Evolutionary conservation across 2,888 invertebrate species (phyloP).

Genomic region (Drosophila pegasa): DNA sequence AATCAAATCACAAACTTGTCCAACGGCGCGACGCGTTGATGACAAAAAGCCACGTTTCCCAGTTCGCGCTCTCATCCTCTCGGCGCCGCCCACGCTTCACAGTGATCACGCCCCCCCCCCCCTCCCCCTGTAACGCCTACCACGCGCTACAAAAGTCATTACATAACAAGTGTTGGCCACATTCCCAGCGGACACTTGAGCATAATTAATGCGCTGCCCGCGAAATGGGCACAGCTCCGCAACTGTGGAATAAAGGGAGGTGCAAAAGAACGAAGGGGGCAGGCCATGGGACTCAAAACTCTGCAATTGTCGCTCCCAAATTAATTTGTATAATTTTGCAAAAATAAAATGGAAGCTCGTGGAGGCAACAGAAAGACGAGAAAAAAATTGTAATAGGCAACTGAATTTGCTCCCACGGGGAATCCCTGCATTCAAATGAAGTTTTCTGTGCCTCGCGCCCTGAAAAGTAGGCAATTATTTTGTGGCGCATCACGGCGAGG

Average conservation of each 20-base stretch:
- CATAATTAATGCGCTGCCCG: conserved; percentile 76
- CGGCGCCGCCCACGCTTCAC: background rate
- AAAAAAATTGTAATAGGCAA: conserved; percentile 31
- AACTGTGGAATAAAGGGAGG: conserved; percentile 3
- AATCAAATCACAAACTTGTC: conserved; percentile 74
- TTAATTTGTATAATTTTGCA: conserved; percentile 76
- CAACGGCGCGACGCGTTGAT: conserved; percentile 51
- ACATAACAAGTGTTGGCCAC: conserved; percentile 79
- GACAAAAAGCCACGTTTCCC: conserved; percentile 34
- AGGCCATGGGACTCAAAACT: conserved; percentile 35
- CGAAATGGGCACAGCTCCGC: conserved; percentile 48
- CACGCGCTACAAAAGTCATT: conserved; percentile 73
- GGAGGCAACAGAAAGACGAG: background rate
- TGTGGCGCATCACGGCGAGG: conserved; percentile 53
- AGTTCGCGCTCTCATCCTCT: background rate
- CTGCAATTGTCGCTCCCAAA: conserved; percentile 77
- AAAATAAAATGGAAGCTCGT: conserved; percentile 17
- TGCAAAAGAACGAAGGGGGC: conserved; percentile 16
- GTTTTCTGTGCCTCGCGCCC: conserved; percentile 49
- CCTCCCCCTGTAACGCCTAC: background rate
- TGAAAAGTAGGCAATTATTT: conserved; percentile 72
- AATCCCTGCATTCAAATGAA: conserved; percentile 63
- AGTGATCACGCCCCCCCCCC: background rate
- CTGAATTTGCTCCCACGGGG: conserved; percentile 42
- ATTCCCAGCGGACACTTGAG: conserved; percentile 80